Conservation (phyloP, 2,113 vertebrate genomes). For the Ailuropoda melanoleuca region DNA sequence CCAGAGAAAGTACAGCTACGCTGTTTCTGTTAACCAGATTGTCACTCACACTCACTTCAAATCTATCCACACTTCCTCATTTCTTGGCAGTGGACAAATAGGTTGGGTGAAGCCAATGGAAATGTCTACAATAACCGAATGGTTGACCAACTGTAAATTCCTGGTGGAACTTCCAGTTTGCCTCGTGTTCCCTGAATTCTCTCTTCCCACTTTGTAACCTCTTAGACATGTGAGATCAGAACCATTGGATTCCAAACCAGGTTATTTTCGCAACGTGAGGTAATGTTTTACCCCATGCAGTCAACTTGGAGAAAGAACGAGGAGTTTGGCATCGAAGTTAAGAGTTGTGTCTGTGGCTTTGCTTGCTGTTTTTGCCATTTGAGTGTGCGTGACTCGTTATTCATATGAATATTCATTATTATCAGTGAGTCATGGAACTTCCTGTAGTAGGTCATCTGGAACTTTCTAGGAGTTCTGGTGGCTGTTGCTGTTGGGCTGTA, state of each 20-base stretch:
- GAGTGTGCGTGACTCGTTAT: neutral
- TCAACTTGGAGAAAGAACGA: neutral
- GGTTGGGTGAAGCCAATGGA: conserved; percentile 51
- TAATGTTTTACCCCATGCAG: neutral
- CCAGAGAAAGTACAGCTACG: neutral
- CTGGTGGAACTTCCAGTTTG: conserved; percentile 58
- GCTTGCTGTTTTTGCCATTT: neutral
- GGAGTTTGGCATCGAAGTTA: neutral
- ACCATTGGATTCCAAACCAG: neutral
- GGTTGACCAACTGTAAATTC: conserved; percentile 48
- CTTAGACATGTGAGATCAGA: neutral
- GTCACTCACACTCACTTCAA: conserved; percentile 66
- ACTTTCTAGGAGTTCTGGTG: neutral
- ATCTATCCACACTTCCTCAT: conserved; percentile 22
- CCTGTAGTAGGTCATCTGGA: neutral
- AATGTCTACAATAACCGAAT: conserved; percentile 31
- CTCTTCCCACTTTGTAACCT: conserved; percentile 25
- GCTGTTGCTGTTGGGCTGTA: neutral
- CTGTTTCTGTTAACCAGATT: neutral
- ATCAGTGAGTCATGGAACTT: neutral
- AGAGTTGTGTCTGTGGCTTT: neutral
- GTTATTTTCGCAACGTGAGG: neutral
- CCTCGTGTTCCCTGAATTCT: conserved; percentile 66
- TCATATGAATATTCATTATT: neutral
- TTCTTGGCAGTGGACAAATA: conserved; percentile 57